Percentiles rank a stretch among this genome's conserved stretches.
phyloP scores from a whole-genome alignment of 2,888 invertebrate species.

The Ecliptopera silaceata region DNA sequence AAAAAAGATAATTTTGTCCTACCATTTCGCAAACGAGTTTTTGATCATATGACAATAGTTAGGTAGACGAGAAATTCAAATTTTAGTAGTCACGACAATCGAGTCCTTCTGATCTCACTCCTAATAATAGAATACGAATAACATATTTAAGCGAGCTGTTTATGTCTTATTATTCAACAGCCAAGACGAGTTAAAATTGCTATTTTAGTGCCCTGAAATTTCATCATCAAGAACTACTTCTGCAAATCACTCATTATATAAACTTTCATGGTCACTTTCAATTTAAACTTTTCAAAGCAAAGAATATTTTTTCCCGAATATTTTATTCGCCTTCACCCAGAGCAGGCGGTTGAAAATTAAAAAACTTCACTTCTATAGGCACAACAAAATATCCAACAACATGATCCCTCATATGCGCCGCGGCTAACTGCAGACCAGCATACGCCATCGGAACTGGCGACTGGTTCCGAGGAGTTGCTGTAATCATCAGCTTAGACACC shows the following conservation, averaged over 20 bases:
- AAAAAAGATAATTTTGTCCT: too few relatives aligned
- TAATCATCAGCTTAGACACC: constrained; percentile 45
- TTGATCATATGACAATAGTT: constrained; percentile 18
- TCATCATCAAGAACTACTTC: too few relatives aligned
- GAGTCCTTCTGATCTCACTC: constrained; percentile 28
- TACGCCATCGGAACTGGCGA: constrained; percentile 45
- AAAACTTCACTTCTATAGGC: constrained; percentile 56
- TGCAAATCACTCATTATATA: too few relatives aligned
- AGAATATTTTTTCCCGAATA: neutral
- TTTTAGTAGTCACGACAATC: constrained; percentile 22
- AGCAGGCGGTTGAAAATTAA: constrained; percentile 43
- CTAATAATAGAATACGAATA: constrained; percentile 27
- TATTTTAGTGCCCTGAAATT: too few relatives aligned
- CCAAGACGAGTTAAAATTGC: too few relatives aligned
- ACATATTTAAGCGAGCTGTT: neutral
- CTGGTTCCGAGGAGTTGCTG: constrained; percentile 50
- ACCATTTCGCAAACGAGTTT: constrained; percentile 22
- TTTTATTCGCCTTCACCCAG: constrained; percentile 33
- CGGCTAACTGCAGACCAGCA: constrained; percentile 56
- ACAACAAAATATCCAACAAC: constrained; percentile 58
- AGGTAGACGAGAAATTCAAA: constrained; percentile 3
- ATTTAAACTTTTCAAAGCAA: neutral
- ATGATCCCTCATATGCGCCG: constrained; percentile 58
- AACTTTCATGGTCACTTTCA: too few relatives aligned
- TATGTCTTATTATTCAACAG: too few relatives aligned